Evolutionary conservation across 2,113 vertebrate species (phyloP), one percentile per base, ranked within the genome.

Genomic region (Crotalus viridis): DNA sequence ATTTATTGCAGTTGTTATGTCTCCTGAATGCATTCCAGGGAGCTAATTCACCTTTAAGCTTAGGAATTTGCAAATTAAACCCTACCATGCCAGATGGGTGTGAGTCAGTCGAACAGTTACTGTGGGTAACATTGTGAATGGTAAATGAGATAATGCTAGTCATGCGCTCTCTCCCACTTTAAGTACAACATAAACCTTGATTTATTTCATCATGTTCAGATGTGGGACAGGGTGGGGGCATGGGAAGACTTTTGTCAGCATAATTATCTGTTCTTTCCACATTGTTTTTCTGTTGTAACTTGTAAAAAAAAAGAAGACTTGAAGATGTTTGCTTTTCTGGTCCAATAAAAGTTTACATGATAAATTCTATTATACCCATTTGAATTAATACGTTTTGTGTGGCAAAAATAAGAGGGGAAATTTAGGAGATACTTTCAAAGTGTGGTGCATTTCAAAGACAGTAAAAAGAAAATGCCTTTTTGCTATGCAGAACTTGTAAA

Each of bases 201-300:
- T 93, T 96, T 95, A 95, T 95, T 97, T 97, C 97, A 94, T 95
- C 96, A 97, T 94, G 91, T 94, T 96, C 92, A 94, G 94, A 95
- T 95, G 95, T 97, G 93, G 97, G 96, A 95, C 94, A 89, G 95
- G 95, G 96, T 93, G 96, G 95, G 94, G 94, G 94, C 94, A 94
- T 95, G 89, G 94, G 95, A 96, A 95, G 57, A 46, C 93, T 95
- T 94, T 95, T 95, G 94, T 95, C 94, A 95, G 95, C 90, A 90
- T 93, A 93, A 93, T 96, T 95, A 96, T 95, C 96, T 95, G 94
- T 94, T 96, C 90, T 96, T 94, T 95, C 94, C 94, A 94, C 94
- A 93, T 91, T 94, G 93, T 93, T 96, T 94, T 95, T 88, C 87
- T 93, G 95, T 95, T 96, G 95, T 96, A 94, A 93, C 93, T 95